Evolutionary conservation across 1,140 invertebrate species (phyloP).

Genomic region (Acromyrmex heyeri): DNA sequence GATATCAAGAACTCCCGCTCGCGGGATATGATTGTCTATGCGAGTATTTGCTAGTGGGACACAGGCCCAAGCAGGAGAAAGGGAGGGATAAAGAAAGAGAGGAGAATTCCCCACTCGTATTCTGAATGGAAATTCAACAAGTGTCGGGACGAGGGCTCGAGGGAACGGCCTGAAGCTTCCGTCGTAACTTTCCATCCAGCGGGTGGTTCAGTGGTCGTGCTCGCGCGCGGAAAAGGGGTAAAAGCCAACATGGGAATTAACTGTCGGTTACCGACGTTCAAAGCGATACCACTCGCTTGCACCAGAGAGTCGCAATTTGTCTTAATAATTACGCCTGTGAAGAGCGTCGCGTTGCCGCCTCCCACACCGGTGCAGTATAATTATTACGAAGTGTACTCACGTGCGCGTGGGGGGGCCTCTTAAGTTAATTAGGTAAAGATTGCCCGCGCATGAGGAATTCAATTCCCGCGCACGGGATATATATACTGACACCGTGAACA

Average conservation of each 20-base stretch:
- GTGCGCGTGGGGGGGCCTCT: neutral
- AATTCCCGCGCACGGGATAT: neutral
- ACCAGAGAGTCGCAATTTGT: slow-evolving; percentile 28
- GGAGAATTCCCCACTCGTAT: slow-evolving; percentile 54
- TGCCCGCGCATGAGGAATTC: neutral
- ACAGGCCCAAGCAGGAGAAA: neutral
- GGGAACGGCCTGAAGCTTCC: slow-evolving; percentile 46
- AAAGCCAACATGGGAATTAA: slow-evolving; percentile 55
- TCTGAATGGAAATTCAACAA: slow-evolving; percentile 77
- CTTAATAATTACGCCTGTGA: slow-evolving; percentile 48
- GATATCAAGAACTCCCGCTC: neutral
- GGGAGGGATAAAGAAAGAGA: neutral
- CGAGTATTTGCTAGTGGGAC: slow-evolving; percentile 38
- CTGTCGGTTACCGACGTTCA: slow-evolving; percentile 7
- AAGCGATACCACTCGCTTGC: slow-evolving; percentile 31
- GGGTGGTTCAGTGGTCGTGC: slow-evolving; percentile 4
- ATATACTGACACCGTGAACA: neutral
- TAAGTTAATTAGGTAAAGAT: slow-evolving; percentile 57
- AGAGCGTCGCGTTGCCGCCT: neutral
- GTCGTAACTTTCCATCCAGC: slow-evolving; percentile 70
- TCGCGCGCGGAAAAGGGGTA: slow-evolving; percentile 38
- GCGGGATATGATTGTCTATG: neutral
- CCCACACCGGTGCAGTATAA: neutral
- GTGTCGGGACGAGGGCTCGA: slow-evolving; percentile 64
- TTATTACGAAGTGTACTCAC: neutral